phyloP scores from a whole-genome alignment of 2,888 invertebrate genomes.

The Zygothrica quintamaculata region DNA sequence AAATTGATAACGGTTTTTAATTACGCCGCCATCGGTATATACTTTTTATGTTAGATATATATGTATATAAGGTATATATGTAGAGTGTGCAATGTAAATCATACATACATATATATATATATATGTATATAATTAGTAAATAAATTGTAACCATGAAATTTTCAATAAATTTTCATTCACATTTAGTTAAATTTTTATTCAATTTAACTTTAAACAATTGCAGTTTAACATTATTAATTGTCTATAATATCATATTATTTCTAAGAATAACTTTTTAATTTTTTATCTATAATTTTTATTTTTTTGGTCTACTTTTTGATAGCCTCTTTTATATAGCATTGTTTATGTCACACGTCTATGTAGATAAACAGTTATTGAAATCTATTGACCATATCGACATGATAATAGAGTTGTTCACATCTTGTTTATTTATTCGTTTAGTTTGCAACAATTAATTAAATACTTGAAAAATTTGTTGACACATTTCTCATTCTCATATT shows the following conservation, averaged over 20 bases:
- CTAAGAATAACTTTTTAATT: neutral
- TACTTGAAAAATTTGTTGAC: slow-evolving; percentile 13
- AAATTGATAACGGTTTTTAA: slow-evolving; percentile 70
- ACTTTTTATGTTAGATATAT: slow-evolving; percentile 8
- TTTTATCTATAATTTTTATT: slow-evolving; percentile 16
- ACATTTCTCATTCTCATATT: slow-evolving; percentile 13
- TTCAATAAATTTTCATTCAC: too few relatives aligned
- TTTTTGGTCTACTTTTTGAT: slow-evolving; percentile 35
- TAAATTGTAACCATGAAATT: too few relatives aligned
- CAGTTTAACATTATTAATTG: too few relatives aligned
- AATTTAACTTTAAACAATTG: too few relatives aligned
- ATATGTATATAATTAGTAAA: too few relatives aligned
- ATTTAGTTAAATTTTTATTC: too few relatives aligned
- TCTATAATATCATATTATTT: too few relatives aligned
- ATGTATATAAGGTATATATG: too few relatives aligned
- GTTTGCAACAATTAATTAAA: slow-evolving; percentile 66
- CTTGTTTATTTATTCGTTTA: slow-evolving; percentile 58
- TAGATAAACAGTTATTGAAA: slow-evolving; percentile 15
- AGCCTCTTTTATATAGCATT: slow-evolving; percentile 21
- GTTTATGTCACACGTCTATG: slow-evolving; percentile 6
- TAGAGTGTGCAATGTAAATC: too few relatives aligned
- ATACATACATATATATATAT: too few relatives aligned
- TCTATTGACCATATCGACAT: slow-evolving; percentile 32
- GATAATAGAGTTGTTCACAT: slow-evolving; percentile 59
- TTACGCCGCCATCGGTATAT: slow-evolving; percentile 57